Conservation (phyloP, 2,113 vertebrate genomes). For the Eurypyga helias region DNA sequence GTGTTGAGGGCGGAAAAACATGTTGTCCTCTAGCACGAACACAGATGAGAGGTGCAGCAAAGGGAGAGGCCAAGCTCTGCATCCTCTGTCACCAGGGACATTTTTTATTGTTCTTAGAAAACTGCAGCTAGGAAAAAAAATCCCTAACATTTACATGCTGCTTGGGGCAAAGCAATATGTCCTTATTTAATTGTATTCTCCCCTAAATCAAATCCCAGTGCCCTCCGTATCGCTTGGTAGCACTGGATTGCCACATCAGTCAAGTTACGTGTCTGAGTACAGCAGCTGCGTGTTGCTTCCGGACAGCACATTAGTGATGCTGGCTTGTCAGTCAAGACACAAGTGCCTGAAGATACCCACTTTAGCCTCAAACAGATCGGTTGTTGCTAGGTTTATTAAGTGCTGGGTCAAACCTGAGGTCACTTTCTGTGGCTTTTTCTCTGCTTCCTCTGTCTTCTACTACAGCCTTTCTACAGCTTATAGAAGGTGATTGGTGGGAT, state of each 20-base stretch:
- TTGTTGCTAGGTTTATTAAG: background rate
- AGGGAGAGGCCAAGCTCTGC: background rate
- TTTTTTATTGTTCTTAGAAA: background rate
- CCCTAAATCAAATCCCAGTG: background rate
- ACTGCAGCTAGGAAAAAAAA: background rate
- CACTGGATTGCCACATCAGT: background rate
- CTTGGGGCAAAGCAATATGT: background rate
- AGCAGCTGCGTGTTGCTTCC: background rate
- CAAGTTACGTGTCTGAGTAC: accelerated
- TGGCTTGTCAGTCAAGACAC: background rate
- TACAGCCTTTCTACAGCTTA: accelerated
- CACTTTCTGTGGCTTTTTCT: background rate
- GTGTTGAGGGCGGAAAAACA: background rate
- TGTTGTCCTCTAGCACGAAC: background rate
- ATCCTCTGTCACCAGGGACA: background rate
- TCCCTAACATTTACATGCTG: background rate
- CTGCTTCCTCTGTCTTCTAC: background rate
- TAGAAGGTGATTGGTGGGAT: background rate
- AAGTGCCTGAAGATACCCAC: background rate
- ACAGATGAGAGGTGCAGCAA: background rate
- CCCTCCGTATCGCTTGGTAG: background rate
- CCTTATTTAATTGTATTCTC: background rate
- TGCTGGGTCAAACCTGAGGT: background rate
- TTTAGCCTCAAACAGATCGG: background rate
- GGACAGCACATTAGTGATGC: background rate